phyloP scores from a whole-genome alignment of 2,797 vertebrate species.

The Taenioides sp. region DNA sequence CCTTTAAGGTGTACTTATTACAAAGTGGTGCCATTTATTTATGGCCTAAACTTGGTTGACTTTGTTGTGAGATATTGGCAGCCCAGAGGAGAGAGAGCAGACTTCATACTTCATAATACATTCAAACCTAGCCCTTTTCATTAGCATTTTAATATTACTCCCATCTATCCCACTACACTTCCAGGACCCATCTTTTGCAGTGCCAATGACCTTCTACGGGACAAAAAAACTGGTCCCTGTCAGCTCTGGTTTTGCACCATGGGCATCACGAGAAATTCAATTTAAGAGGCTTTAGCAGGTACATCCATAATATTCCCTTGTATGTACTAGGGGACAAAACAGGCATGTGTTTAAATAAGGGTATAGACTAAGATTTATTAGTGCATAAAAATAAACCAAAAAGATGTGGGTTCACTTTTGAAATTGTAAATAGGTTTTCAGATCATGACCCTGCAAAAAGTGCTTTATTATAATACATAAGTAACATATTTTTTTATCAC shows the following conservation, averaged over 20 bases:
- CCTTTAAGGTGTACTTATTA: too few relatives aligned
- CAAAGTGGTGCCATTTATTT: background rate
- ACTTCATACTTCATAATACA: conserved; percentile 34
- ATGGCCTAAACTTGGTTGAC: conserved; percentile 14
- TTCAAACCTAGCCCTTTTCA: conserved; percentile 55
- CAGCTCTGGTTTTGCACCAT: conserved; percentile 28
- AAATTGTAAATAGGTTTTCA: too few relatives aligned
- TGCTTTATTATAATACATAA: too few relatives aligned
- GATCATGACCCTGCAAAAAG: too few relatives aligned
- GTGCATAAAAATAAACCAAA: background rate
- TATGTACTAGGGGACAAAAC: conserved; percentile 1
- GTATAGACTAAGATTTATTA: background rate
- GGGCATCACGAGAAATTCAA: conserved; percentile 36
- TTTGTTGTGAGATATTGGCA: conserved; percentile 16
- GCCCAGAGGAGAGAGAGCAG: conserved; percentile 14
- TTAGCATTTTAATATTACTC: conserved; percentile 64
- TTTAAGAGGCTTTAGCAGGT: conserved; percentile 28
- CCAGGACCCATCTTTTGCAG: background rate
- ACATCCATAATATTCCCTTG: conserved; percentile 33
- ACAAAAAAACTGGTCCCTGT: conserved; percentile 27
- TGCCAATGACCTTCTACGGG: conserved; percentile 39
- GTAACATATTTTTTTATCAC: too few relatives aligned
- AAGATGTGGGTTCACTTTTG: too few relatives aligned
- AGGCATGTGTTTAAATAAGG: background rate
- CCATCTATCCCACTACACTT: conserved; percentile 54